Evolutionary conservation across 2,888 invertebrate genomes (phyloP).

Genomic region (Oscheius sp.): DNA sequence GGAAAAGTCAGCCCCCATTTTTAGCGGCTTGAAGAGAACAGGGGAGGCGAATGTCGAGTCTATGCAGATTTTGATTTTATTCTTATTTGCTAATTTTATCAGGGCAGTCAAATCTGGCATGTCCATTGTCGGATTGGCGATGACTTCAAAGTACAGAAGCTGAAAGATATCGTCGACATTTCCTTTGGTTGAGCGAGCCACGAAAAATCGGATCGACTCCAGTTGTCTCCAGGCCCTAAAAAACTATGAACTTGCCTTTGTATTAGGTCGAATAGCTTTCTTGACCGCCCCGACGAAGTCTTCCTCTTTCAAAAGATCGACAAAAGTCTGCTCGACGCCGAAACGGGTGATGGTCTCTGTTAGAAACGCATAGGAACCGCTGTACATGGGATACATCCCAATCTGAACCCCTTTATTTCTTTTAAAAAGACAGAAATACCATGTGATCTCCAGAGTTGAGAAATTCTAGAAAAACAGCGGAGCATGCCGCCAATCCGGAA

Average conservation of each 20-base stretch:
- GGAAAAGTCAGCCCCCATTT: constrained; percentile 73
- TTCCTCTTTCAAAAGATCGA: constrained; percentile 45
- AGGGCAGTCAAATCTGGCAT: constrained; percentile 73
- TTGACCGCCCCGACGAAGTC: constrained; percentile 65
- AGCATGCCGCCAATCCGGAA: constrained; percentile 69
- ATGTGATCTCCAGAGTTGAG: constrained; percentile 74
- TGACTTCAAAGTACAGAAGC: constrained; percentile 73
- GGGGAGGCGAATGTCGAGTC: constrained; percentile 74
- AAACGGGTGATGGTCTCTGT: constrained; percentile 67
- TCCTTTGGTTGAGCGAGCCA: too few species aligned
- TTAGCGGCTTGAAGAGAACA: constrained; percentile 71
- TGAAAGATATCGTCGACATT: background rate
- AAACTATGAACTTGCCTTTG: too few species aligned
- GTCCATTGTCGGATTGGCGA: constrained; percentile 74
- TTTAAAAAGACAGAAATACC: constrained; percentile 32
- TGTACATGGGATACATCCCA: constrained; percentile 71
- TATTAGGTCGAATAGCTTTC: constrained; percentile 71
- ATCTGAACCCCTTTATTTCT: constrained; percentile 57
- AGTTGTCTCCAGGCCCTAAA: too few species aligned
- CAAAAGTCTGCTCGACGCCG: constrained; percentile 67
- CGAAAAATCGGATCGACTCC: too few species aligned
- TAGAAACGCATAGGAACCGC: constrained; percentile 70
- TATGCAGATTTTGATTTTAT: constrained; percentile 67
- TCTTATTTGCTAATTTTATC: constrained; percentile 46
- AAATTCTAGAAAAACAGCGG: constrained; percentile 72